These are phyloP conservation scores for Chymomyza caudatula DNA, from an alignment of 2,888 invertebrate genomes.

Conservation along the genomic window DNA sequence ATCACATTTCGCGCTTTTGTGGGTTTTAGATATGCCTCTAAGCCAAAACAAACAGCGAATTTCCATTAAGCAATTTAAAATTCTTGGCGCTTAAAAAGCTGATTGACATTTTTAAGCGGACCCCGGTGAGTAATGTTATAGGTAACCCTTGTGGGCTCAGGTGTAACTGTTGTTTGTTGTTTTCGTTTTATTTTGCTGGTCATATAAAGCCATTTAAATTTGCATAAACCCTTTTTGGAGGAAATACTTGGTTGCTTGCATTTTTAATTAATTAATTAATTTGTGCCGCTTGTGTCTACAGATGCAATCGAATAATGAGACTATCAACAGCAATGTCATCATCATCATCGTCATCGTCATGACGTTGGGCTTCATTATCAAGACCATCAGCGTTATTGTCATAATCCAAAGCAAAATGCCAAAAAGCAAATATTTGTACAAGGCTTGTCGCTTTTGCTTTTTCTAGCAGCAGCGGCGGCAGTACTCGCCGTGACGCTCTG, in stretches of 20 bases:
- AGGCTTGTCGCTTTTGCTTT: conserved; percentile 33
- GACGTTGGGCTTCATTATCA: conserved; percentile 25
- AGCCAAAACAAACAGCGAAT: conserved; percentile 55
- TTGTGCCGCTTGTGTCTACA: conserved; percentile 27
- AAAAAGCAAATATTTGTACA: conserved; percentile 61
- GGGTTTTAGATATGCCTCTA: conserved; percentile 39
- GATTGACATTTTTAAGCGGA: conserved; percentile 4
- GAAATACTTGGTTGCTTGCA: conserved; percentile 33
- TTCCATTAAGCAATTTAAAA: conserved; percentile 52
- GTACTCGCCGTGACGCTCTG: not conserved
- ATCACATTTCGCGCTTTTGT: conserved; percentile 65
- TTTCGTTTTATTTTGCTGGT: not conserved
- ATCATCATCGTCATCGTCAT: conserved; percentile 13
- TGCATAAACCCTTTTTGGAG: not conserved
- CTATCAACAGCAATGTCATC: conserved; percentile 53
- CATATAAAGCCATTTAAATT: conserved; percentile 9
- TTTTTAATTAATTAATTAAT: conserved; percentile 73
- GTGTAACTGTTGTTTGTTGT: not conserved
- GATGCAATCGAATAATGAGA: conserved; percentile 49
- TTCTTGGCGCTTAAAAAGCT: not conserved
- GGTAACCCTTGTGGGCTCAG: not conserved
- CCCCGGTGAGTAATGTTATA: not conserved
- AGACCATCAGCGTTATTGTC: conserved; percentile 24
- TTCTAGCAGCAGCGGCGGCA: not conserved
- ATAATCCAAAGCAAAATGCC: conserved; percentile 29